A percentile compares a stretch with the other conserved stretches of the same genome.
Conservation (phyloP, 92 coral and sea anemone species). For the Zoanthus gigantus region DNA sequence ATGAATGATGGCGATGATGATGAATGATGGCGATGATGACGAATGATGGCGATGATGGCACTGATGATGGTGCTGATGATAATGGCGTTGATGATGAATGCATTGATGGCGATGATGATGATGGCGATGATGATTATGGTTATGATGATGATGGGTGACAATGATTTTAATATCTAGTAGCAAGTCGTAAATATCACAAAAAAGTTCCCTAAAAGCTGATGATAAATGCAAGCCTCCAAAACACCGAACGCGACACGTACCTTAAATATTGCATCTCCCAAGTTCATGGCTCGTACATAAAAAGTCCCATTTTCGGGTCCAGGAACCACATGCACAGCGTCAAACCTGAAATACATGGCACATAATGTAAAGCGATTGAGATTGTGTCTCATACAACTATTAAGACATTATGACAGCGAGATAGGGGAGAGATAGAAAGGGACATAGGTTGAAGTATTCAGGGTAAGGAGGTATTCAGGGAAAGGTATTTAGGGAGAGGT, state of each 20-base stretch:
- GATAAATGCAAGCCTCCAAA: too few relatives aligned
- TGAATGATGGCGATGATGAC: not conserved
- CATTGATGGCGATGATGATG: not conserved
- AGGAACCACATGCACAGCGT: constrained; percentile 92
- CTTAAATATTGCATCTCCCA: constrained; percentile 93
- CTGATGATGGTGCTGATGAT: not conserved
- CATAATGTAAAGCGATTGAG: not conserved
- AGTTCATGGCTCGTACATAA: constrained; percentile 86
- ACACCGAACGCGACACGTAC: constrained; percentile 23
- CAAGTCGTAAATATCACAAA: too few relatives aligned
- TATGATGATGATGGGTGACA: not conserved
- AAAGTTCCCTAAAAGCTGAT: too few relatives aligned
- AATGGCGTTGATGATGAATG: not conserved
- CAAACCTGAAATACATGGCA: constrained; percentile 75
- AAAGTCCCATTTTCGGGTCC: constrained; percentile 98
- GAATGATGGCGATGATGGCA: not conserved
- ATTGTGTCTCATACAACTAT: too few relatives aligned
- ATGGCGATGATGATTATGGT: not conserved
- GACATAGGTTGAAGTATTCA: too few relatives aligned
- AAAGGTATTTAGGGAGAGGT: too few relatives aligned
- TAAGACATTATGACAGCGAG: too few relatives aligned
- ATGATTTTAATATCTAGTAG: too few relatives aligned
- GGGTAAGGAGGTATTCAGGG: too few relatives aligned
- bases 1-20: not conserved
- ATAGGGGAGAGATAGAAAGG: too few relatives aligned